Base-by-base conservation (phyloP, 2,888 invertebrate species). In the Drosophila stalkeri region DNA sequence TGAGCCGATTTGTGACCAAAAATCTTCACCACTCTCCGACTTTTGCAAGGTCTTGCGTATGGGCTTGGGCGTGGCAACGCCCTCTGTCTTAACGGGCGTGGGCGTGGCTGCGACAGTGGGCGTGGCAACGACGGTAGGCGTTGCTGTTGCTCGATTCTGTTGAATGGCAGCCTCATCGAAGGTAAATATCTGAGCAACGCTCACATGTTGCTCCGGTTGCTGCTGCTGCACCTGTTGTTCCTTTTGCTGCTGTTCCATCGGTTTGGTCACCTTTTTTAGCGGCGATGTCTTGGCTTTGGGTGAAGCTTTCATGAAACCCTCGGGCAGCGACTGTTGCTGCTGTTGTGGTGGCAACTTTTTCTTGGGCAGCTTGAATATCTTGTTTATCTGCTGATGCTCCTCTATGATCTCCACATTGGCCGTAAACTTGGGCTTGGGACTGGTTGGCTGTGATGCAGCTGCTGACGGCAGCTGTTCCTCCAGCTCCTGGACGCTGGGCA, bases 1-100 rank as follows among this genome's bases (percentile, higher is more conserved):
- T 78, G 94, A 94, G 6, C 95, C 95, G 72, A 96, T 95, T 92
- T 94, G 94, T 33, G 94, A 94, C 96, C 96, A 96, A 92, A 96
- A 96, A 89, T 95, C 95, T 64, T 93, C 92, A 3, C 91, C 91
- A 62, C 92, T 93, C 2, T 92, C 92, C 1, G 93, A 92, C 70
- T 89, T 92, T 43, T 90, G 85, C 14, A 92, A 3, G 1, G 78
- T 73, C 64, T 90, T 90, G 1, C 77, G 64, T 7, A 89, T 90
- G n/a, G 89, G 82, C 16, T 92, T 92, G 27, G 91, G 90, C 23
- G 90, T 91, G 37, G 91, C 91, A 6, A 85, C 72, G 14, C 90
- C 78, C 47, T 77, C 77, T 1, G 54, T 56, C 54, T 90, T 84
- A 2, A 33, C 55, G 9, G 61, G 20, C 4, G 59, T 31, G 3